Evolutionary conservation across 2,113 vertebrate species (phyloP).

Genomic region (Hippocampus mohnikei): DNA sequence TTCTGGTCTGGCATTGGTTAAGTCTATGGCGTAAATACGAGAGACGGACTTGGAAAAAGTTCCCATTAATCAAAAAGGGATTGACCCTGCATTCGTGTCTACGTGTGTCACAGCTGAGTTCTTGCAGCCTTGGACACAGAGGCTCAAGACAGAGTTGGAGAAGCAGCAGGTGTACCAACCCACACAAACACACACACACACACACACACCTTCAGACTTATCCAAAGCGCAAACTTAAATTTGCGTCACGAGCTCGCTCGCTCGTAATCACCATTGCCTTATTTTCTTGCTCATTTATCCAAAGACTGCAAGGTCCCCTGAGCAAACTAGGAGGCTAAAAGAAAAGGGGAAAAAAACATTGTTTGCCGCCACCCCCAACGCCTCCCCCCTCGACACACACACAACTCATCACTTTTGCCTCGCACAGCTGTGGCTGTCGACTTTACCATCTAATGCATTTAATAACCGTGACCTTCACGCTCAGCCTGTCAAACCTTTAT

Average conservation of each 20-base stretch:
- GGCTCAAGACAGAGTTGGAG: conserved; percentile 33
- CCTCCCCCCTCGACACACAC: conserved; percentile 38
- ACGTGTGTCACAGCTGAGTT: conserved; percentile 46
- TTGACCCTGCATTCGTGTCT: conserved; percentile 45
- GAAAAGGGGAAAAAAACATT: conserved; percentile 14
- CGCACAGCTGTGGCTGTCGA: conserved; percentile 67
- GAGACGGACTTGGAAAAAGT: neutral
- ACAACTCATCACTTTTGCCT: conserved; percentile 58
- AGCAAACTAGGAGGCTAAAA: conserved; percentile 56
- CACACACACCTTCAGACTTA: conserved; percentile 18
- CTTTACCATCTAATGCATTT: conserved; percentile 54
- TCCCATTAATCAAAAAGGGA: conserved; percentile 62
- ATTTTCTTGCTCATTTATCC: conserved; percentile 48
- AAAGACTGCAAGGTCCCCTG: conserved; percentile 32
- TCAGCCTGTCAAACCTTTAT: conserved; percentile 69
- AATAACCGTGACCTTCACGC: conserved; percentile 73
- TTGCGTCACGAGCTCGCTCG: conserved; percentile 16
- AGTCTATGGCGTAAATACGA: neutral
- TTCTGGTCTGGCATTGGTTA: neutral
- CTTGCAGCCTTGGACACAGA: conserved; percentile 41
- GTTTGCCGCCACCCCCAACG: conserved; percentile 5
- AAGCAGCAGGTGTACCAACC: conserved; percentile 54
- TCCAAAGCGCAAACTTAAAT: conserved; percentile 24
- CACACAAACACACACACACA: neutral
- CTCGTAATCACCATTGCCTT: conserved; percentile 36